Conservation (phyloP, 2,888 invertebrate species). For the Spialia ferax region DNA sequence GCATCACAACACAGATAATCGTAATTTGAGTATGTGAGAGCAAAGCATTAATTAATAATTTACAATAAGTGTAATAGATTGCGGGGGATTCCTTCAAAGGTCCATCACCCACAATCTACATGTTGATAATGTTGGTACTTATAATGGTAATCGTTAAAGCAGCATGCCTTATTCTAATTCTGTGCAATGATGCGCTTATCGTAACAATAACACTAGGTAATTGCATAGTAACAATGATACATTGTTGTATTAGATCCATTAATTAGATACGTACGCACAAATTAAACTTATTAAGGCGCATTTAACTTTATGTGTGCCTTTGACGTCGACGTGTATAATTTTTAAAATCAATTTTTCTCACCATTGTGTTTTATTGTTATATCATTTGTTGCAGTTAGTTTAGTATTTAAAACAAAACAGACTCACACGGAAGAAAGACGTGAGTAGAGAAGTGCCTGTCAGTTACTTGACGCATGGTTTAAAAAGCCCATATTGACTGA, state of each 20-base stretch:
- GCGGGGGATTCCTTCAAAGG: too few species aligned
- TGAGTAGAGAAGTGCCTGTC: too few species aligned
- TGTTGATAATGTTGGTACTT: too few species aligned
- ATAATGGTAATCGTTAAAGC: too few species aligned
- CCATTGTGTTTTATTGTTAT: conserved; percentile 23
- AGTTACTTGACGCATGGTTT: too few species aligned
- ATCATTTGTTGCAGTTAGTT: conserved; percentile 28
- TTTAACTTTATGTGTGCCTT: conserved; percentile 6
- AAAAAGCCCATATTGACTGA: too few species aligned
- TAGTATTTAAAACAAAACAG: conserved; percentile 2
- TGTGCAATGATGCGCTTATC: not conserved
- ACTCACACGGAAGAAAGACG: too few species aligned
- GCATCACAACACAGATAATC: too few species aligned
- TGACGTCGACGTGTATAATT: conserved; percentile 1
- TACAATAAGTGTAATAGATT: too few species aligned
- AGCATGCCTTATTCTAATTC: not conserved
- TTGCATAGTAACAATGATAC: conserved; percentile 32
- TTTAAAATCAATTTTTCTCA: conserved; percentile 35
- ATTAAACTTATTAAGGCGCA: conserved; percentile 1
- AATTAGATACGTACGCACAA: conserved; percentile 22
- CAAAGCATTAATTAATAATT: too few species aligned
- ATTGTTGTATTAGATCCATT: conserved; percentile 21
- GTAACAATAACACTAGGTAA: conserved; percentile 21
- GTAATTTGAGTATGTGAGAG: too few species aligned
- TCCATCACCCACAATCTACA: too few species aligned